Percentiles rank a stretch among this genome's conserved stretches.
Conservation (phyloP, 2,888 invertebrate species). For the Chamaedrilus cognettii region DNA sequence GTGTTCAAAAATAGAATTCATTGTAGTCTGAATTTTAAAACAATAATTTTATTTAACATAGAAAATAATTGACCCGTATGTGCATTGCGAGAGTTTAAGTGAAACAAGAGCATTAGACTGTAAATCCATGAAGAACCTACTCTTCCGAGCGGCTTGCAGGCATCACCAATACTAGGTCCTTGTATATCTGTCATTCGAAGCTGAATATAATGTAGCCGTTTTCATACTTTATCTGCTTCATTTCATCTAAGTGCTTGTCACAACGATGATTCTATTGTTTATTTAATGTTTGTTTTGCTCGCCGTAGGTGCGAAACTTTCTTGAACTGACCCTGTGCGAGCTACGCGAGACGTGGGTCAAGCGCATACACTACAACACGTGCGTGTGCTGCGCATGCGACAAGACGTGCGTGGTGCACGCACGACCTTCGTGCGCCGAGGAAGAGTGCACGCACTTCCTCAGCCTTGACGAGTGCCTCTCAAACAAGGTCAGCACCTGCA, state of each 20-base stretch:
- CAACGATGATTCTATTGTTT: not conserved
- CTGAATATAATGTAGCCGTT: not conserved
- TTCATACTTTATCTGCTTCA: not conserved
- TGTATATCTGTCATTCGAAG: no score
- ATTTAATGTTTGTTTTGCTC: not conserved
- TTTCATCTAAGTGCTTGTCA: not conserved
- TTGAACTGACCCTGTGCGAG: slow-evolving; percentile 57
- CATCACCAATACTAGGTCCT: no score
- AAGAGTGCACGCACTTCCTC: slow-evolving; percentile 58
- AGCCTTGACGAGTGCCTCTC: slow-evolving; percentile 60
- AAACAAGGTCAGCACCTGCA: slow-evolving; percentile 50
- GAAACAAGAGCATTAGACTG: no score
- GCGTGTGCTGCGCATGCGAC: slow-evolving; percentile 58
- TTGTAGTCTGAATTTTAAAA: no score
- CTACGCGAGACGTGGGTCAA: slow-evolving; percentile 59
- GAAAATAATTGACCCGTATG: no score
- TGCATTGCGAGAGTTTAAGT: no score
- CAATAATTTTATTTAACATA: no score
- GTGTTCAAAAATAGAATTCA: no score
- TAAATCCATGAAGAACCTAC: no score
- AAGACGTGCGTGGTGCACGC: slow-evolving; percentile 54
- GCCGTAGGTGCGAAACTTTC: slow-evolving; percentile 57
- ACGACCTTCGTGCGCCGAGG: slow-evolving; percentile 46
- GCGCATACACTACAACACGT: slow-evolving; percentile 54
- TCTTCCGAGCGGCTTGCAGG: no score